Percentiles rank a stretch among this genome's conserved stretches.
Evolutionary conservation across 2,113 vertebrate species (phyloP).

Genomic region (Cardinalis cardinalis): DNA sequence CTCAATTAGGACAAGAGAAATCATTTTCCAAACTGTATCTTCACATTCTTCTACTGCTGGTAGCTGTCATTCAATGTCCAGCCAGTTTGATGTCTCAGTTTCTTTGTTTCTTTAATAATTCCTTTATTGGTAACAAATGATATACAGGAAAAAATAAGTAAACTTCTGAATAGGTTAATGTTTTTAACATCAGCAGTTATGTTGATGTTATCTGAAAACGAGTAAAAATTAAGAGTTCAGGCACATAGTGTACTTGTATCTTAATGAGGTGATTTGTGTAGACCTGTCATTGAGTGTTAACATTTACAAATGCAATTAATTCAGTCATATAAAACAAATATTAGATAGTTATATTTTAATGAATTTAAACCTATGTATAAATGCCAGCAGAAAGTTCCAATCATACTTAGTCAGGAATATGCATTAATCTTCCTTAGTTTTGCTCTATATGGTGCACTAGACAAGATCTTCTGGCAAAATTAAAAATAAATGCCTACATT

Average conservation of each 20-base stretch:
- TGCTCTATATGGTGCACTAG: conserved; percentile 66
- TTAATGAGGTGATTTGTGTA: conserved; percentile 55
- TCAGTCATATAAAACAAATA: conserved; percentile 68
- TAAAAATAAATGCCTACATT: conserved; percentile 75
- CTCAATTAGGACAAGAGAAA: neutral
- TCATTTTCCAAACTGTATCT: neutral
- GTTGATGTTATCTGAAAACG: conserved; percentile 16
- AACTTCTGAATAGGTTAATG: neutral
- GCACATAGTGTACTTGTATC: conserved; percentile 40
- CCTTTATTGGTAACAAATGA: neutral
- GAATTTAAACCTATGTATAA: conserved; percentile 71
- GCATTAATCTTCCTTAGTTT: conserved; percentile 80
- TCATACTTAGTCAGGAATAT: conserved; percentile 75
- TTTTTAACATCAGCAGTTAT: neutral
- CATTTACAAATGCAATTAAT: conserved; percentile 70
- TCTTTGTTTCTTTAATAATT: neutral
- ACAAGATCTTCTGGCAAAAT: conserved; percentile 68
- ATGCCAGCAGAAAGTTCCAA: conserved; percentile 74
- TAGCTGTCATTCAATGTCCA: neutral
- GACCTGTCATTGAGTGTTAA: conserved; percentile 58
- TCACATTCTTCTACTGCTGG: neutral
- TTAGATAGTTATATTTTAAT: conserved; percentile 64
- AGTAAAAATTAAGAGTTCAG: conserved; percentile 45
- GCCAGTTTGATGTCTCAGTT: neutral
- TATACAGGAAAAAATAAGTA: neutral